Conservation (phyloP, 2,888 invertebrate species). For the Lypha dubia region DNA sequence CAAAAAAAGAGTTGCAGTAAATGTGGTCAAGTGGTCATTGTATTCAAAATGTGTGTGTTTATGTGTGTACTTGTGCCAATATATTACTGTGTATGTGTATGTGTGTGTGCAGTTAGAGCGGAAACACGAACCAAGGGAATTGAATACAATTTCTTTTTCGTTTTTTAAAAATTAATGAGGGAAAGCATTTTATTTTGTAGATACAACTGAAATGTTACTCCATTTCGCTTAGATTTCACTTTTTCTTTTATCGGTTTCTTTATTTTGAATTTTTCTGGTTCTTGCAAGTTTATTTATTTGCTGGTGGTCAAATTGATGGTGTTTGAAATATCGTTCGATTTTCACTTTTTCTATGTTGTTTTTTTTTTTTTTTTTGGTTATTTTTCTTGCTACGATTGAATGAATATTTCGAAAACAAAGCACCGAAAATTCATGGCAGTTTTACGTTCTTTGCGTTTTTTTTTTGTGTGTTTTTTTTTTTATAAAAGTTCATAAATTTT, state of each 20-base stretch:
- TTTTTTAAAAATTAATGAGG: neutral
- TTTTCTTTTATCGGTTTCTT: constrained; percentile 30
- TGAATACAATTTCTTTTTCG: constrained; percentile 37
- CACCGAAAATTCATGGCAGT: constrained; percentile 16
- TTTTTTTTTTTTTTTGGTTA: neutral
- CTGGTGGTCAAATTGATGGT: constrained; percentile 60
- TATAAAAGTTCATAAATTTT: constrained; percentile 12
- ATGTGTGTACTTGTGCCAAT: too few relatives aligned
- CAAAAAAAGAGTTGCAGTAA: constrained; percentile 46
- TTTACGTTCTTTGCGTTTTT: neutral
- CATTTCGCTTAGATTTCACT: constrained; percentile 67
- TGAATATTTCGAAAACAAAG: constrained; percentile 21
- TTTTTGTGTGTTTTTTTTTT: constrained; percentile 5
- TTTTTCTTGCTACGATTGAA: neutral
- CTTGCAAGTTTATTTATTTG: constrained; percentile 45
- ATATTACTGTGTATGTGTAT: neutral
- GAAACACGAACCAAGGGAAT: constrained; percentile 53
- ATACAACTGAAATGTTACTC: constrained; percentile 48
- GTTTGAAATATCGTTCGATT: constrained; percentile 64
- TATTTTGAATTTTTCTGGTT: too few relatives aligned
- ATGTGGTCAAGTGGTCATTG: constrained; percentile 67
- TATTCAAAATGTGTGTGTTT: constrained; percentile 14
- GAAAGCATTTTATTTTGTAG: neutral
- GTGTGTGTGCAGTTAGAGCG: constrained; percentile 3
- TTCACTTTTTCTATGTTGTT: constrained; percentile 43